A percentile compares a stretch with the other conserved stretches of the same genome.
Conservation (phyloP, 2,888 invertebrate genomes). For the Meandrusa payeni region DNA sequence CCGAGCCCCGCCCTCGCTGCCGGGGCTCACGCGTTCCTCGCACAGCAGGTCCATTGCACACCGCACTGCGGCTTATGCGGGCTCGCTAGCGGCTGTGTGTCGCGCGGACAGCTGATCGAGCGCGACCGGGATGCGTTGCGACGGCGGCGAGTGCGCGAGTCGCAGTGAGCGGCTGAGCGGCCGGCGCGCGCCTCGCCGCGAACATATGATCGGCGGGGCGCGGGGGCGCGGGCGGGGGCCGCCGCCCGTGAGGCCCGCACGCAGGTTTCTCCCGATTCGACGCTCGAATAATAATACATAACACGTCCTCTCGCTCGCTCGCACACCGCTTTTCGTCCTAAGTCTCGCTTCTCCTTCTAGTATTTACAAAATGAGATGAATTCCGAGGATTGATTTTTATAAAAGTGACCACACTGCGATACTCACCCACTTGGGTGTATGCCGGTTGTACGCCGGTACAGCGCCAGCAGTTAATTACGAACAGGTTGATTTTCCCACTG, state of each 20-base stretch:
- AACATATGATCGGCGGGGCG: slow-evolving; percentile 76
- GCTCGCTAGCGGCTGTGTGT: slow-evolving; percentile 42
- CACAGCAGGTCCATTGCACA: slow-evolving; percentile 81
- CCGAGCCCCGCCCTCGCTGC: slow-evolving; percentile 45
- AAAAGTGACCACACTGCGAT: slow-evolving; percentile 33
- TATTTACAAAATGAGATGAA: slow-evolving; percentile 57
- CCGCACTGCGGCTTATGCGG: slow-evolving; percentile 71
- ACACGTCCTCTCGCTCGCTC: slow-evolving; percentile 68
- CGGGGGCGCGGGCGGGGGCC: slow-evolving; percentile 44
- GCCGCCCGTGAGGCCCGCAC: slow-evolving; percentile 71
- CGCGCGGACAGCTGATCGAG: slow-evolving; percentile 67
- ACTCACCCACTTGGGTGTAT: slow-evolving; percentile 24
- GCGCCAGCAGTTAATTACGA: slow-evolving; percentile 29
- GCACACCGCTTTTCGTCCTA: slow-evolving; percentile 40
- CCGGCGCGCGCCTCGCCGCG: slow-evolving; percentile 51
- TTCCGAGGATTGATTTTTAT: slow-evolving; percentile 38
- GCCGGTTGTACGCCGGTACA: slow-evolving; percentile 28
- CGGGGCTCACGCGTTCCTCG: slow-evolving; percentile 77
- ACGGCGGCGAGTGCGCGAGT: slow-evolving; percentile 72
- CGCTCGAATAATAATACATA: slow-evolving; percentile 72
- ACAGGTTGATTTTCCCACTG: slow-evolving; percentile 28
- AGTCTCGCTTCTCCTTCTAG: slow-evolving; percentile 51
- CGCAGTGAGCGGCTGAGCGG: slow-evolving; percentile 63
- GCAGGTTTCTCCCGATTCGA: slow-evolving; percentile 77
- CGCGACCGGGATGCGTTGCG: slow-evolving; percentile 54